Evolutionary conservation across 2,888 invertebrate genomes (phyloP).

Genomic region (Tholera decimalis): DNA sequence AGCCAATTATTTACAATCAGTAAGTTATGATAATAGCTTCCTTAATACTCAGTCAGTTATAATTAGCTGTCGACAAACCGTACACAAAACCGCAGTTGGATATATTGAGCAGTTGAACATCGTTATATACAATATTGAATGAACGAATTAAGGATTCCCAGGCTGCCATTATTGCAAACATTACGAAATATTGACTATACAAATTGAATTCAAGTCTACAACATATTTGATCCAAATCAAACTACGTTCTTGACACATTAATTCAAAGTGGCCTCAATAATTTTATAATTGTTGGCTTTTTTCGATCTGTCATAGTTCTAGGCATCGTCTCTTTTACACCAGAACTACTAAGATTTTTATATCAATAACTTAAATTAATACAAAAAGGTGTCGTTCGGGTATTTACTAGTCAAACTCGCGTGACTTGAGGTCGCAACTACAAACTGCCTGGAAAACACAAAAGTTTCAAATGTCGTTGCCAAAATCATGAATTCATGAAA

Average conservation of each 20-base stretch:
- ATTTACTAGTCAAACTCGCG: conserved; percentile 23
- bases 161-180: conserved; percentile 2
- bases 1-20: not conserved
- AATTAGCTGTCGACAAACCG: conserved; percentile 21
- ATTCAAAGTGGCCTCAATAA: conserved; percentile 51
- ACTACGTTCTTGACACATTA: conserved; percentile 62
- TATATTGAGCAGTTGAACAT: not conserved
- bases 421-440: conserved; percentile 30
- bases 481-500: conserved; percentile 6
- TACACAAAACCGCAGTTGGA: conserved; percentile 35
- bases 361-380: not conserved
- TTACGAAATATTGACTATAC: not conserved
- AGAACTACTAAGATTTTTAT: no score
- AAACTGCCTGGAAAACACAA: conserved; percentile 12
- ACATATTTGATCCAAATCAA: conserved; percentile 49
- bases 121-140: not conserved
- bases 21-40: not conserved
- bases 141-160: not conserved
- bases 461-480: conserved; percentile 23
- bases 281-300: conserved; percentile 38
- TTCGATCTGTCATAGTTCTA: no score
- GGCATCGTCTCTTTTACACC: no score
- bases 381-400: not conserved
- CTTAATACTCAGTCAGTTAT: not conserved
- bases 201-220: not conserved